Base-by-base conservation (phyloP, 2,113 vertebrate species). In the Microcebus lehilahytsara region DNA sequence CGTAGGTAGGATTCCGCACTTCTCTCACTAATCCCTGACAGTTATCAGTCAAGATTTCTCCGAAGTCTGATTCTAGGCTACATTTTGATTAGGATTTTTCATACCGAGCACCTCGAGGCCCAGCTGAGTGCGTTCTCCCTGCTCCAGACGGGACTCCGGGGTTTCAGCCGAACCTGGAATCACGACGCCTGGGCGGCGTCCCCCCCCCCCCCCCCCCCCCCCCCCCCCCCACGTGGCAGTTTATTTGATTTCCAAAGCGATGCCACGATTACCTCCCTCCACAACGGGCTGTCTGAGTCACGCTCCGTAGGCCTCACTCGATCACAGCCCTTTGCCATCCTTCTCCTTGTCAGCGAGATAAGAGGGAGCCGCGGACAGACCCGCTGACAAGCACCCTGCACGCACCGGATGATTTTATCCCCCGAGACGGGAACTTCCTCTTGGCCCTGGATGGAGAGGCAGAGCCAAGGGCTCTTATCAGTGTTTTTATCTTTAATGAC, bases 311-410 rank as follows among this genome's bases (percentile, higher is more conserved):
- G 53, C 42, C 4, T 34, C 30, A 0, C 80, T 85, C 4, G 3
- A 34, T 37, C 95, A 19, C 12, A 14, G 60, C 19, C 56, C 85
- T 53, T 40, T 22, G 13, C 84, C 91, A 71, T 77, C 71, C 75
- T 42, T 66, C 84, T 95, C n/a, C 53, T 56, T 93, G 96, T 91
- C 91, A 95, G 71, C 12, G 4, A 87, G 97, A 88, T 72, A 88
- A 97, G 95, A 49, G 69, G 37, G 53, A 75, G 64, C 25, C 2
- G 0, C 37, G 64, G 30, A 37, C 67, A 49, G 66, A 56, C 40
- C 25, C 0, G 46, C 49, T 69, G 88, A 94, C 77, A 58, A 83
- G 81, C 5, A 0, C 22, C 58, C 88, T 20, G 25, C 5, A 37
- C 16, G 46, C 12, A 25, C 8, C 2, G 64, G 37, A 34, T 1